A percentile compares a stretch with the other conserved stretches of the same genome.
Conservation (phyloP, 2,797 vertebrate genomes). For the Hydrolagus colliei region DNA sequence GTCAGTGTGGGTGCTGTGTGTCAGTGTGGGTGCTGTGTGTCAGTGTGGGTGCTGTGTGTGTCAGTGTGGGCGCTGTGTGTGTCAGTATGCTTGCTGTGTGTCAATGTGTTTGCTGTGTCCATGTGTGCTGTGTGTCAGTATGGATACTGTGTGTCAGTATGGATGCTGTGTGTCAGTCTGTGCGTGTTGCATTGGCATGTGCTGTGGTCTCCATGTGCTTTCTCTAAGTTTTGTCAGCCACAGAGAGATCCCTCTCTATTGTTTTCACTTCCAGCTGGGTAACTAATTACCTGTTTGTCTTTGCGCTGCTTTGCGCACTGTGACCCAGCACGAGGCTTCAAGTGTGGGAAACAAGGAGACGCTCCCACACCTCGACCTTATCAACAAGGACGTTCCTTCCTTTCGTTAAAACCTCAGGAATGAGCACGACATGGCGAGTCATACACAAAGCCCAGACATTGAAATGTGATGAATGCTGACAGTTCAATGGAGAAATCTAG, state of each 20-base stretch:
- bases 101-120: too few species aligned
- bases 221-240: not conserved
- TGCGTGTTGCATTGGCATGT: too few species aligned
- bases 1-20: too few species aligned
- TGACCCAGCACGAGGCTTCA: not conserved
- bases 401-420: not conserved
- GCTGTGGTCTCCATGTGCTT: too few species aligned
- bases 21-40: too few species aligned
- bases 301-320: not conserved
- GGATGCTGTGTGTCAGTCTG: too few species aligned
- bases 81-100: too few species aligned
- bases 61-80: too few species aligned
- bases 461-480: not conserved
- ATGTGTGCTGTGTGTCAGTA: too few species aligned
- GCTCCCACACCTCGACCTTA: not conserved
- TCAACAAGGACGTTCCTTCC: not conserved
- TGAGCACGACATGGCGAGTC: not conserved
- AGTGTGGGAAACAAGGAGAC: not conserved
- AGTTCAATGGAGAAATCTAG: not conserved
- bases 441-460: not conserved
- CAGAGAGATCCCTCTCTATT: not conserved
- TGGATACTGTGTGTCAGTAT: too few species aligned
- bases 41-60: too few species aligned
- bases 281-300: slow-evolving; percentile 10
- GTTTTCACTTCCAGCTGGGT: not conserved